Evolutionary conservation across 1,140 invertebrate species (phyloP).

Genomic region (Drosophila pandora): DNA sequence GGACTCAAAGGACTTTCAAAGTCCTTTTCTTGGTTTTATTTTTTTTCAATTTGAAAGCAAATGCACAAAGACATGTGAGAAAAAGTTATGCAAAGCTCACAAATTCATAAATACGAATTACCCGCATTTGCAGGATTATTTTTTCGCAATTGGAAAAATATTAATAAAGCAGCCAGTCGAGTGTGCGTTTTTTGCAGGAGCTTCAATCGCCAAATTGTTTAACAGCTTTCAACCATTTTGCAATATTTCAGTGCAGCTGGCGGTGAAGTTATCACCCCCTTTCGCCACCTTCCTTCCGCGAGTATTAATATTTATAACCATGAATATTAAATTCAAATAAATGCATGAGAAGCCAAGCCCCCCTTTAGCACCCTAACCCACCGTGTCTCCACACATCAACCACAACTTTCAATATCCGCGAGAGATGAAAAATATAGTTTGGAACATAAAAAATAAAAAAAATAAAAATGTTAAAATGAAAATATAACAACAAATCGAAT

Average conservation of each 20-base stretch:
- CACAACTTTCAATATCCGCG: slow-evolving; percentile 79
- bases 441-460: slow-evolving; percentile 6
- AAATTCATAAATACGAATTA: slow-evolving; percentile 25
- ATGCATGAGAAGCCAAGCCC: slow-evolving; percentile 49
- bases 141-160: slow-evolving; percentile 47
- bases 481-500: slow-evolving; percentile 58
- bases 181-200: slow-evolving; percentile 31
- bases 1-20: neutral
- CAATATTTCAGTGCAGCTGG: slow-evolving; percentile 55
- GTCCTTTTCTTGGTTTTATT: neutral
- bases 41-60: neutral
- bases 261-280: slow-evolving; percentile 12
- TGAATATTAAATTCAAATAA: slow-evolving; percentile 76
- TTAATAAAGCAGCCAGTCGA: slow-evolving; percentile 60
- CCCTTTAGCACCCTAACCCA: neutral
- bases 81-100: slow-evolving; percentile 55
- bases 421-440: slow-evolving; percentile 38
- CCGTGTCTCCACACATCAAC: slow-evolving; percentile 36
- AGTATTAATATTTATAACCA: slow-evolving; percentile 78
- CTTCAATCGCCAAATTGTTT: slow-evolving; percentile 67
- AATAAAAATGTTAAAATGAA: slow-evolving; percentile 30
- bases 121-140: slow-evolving; percentile 26
- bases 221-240: slow-evolving; percentile 68
- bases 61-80: slow-evolving; percentile 31
- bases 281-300: neutral